Conservation (phyloP, 2,888 invertebrate genomes). For the Polietes domitor region DNA sequence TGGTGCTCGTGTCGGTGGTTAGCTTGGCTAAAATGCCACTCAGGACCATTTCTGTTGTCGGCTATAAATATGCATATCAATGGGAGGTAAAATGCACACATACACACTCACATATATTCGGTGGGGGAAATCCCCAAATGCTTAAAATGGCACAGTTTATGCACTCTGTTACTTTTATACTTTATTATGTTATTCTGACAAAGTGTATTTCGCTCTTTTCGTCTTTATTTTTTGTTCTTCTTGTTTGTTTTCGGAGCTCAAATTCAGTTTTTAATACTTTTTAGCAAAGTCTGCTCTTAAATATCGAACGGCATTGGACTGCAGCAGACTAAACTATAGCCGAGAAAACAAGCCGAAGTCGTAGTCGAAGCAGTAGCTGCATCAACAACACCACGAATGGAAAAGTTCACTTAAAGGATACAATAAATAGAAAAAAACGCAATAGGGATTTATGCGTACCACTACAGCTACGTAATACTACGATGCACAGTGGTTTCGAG, state of each 20-base stretch:
- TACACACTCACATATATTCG: neutral
- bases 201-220: neutral
- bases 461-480: neutral
- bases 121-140: constrained; percentile 5
- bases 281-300: constrained; percentile 14
- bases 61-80: constrained; percentile 37
- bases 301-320: constrained; percentile 20
- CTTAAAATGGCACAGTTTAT: constrained; percentile 36
- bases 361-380: neutral
- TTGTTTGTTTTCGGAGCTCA: constrained; percentile 12
- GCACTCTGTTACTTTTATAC: constrained; percentile 44
- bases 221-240: neutral
- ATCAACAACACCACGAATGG: neutral
- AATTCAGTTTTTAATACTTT: constrained; percentile 35
- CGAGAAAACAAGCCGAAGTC: neutral
- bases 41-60: constrained; percentile 15
- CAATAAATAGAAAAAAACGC: constrained; percentile 27
- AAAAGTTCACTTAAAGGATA: constrained; percentile 41
- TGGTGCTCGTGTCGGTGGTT: neutral
- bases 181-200: constrained; percentile 24
- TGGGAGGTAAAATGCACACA: constrained; percentile 25
- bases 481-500: neutral
- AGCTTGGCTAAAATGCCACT: constrained; percentile 3
- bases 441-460: constrained; percentile 40
- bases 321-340: neutral